A percentile compares a stretch with the other conserved stretches of the same genome.
phyloP scores from a whole-genome alignment of 1,140 invertebrate genomes.

The Drosophila repleta region DNA sequence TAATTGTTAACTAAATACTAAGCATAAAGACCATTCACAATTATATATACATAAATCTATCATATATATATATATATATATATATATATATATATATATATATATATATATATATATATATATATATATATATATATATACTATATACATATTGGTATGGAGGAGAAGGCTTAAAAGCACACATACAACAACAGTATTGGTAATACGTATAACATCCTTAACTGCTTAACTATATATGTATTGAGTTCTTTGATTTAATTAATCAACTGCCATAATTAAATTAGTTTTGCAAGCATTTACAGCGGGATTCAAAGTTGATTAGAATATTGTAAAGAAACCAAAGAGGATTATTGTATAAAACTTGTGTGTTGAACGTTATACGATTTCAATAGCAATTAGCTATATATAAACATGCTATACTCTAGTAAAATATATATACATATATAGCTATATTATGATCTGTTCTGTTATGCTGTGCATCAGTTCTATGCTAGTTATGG shows the following conservation, averaged over 20 bases:
- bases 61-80: not conserved
- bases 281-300: slow-evolving; percentile 54
- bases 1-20: slow-evolving; percentile 81
- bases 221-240: slow-evolving; percentile 21
- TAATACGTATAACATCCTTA: slow-evolving; percentile 26
- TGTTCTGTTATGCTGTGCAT: slow-evolving; percentile 63
- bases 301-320: not conserved
- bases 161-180: slow-evolving; percentile 18
- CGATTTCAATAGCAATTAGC: slow-evolving; percentile 15
- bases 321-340: slow-evolving; percentile 7
- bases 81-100: too few species aligned
- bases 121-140: not conserved
- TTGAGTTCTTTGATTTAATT: slow-evolving; percentile 30
- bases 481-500: slow-evolving; percentile 63
- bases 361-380: slow-evolving; percentile 11
- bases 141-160: too few species aligned
- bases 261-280: slow-evolving; percentile 71
- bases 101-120: slow-evolving; percentile 14
- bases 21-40: slow-evolving; percentile 66
- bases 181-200: slow-evolving; percentile 61
- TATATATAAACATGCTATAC: slow-evolving; percentile 16
- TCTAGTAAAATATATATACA: slow-evolving; percentile 25
- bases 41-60: slow-evolving; percentile 27
- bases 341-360: slow-evolving; percentile 34
- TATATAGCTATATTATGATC: slow-evolving; percentile 44